phyloP scores from a whole-genome alignment of 2,113 vertebrate genomes.

The Anoura caudifer region DNA sequence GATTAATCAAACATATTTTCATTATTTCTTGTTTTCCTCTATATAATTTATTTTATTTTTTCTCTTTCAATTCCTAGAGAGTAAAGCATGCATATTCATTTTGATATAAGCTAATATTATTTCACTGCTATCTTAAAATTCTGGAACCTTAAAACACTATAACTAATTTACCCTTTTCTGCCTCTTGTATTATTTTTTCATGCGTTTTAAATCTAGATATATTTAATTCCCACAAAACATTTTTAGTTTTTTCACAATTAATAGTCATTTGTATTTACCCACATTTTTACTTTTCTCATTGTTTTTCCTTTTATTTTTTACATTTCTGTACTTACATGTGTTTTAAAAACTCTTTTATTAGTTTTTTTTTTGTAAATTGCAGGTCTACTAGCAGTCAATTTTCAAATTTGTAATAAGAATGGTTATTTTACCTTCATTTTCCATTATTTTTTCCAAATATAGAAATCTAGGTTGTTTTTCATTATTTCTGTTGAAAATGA shows the following conservation, averaged over 20 bases:
- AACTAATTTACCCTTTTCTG: background rate
- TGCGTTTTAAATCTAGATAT: background rate
- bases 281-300: background rate
- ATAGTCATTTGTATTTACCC: background rate
- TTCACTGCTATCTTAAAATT: background rate
- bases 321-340: background rate
- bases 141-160: background rate
- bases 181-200: background rate
- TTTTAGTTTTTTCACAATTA: background rate
- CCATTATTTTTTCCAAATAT: background rate
- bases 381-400: background rate
- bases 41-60: background rate
- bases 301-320: background rate
- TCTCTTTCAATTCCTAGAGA: background rate
- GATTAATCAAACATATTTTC: background rate
- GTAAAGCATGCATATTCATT: background rate
- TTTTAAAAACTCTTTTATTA: background rate
- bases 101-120: background rate
- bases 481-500: slow-evolving; percentile 1
- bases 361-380: background rate
- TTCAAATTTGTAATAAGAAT: background rate
- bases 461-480: background rate
- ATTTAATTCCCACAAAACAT: background rate
- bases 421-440: background rate
- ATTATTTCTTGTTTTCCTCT: background rate